A percentile compares a stretch with the other conserved stretches of the same genome.
phyloP scores from a whole-genome alignment of 2,888 invertebrate genomes.

The Willowsia nigromaculata region DNA sequence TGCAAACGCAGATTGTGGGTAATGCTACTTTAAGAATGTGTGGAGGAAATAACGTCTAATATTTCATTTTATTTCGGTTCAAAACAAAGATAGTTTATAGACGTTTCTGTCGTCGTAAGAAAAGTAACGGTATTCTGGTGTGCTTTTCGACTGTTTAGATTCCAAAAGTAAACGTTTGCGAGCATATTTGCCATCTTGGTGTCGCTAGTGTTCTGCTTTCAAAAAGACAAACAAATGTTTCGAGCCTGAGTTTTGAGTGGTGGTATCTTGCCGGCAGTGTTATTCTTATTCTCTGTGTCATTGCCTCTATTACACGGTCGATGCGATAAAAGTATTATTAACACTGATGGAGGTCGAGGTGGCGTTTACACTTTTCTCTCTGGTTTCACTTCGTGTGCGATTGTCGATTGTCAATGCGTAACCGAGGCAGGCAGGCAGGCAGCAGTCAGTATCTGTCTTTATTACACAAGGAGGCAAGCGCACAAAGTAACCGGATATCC shows the following conservation, averaged over 20 bases:
- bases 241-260: not conserved
- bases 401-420: conserved; percentile 32
- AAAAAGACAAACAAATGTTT: not conserved
- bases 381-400: conserved; percentile 34
- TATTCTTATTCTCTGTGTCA: conserved; percentile 15
- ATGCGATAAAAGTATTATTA: conserved; percentile 40
- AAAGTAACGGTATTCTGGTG: not conserved
- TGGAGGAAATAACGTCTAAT: not conserved
- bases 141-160: conserved; percentile 39
- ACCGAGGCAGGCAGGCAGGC: not conserved
- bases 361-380: conserved; percentile 27
- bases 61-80: conserved; percentile 28
- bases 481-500: conserved; percentile 26
- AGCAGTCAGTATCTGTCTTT: conserved; percentile 13
- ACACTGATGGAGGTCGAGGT: conserved; percentile 60
- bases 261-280: not conserved
- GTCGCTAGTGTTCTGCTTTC: not conserved
- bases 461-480: conserved; percentile 1
- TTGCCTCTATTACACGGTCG: not conserved
- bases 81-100: conserved; percentile 24
- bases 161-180: conserved; percentile 47
- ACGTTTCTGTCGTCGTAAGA: not conserved
- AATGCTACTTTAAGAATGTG: too few relatives aligned
- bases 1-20: too few relatives aligned
- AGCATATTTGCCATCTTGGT: not conserved